phyloP scores from a whole-genome alignment of 2,113 vertebrate species.

The Gadus macrocephalus region DNA sequence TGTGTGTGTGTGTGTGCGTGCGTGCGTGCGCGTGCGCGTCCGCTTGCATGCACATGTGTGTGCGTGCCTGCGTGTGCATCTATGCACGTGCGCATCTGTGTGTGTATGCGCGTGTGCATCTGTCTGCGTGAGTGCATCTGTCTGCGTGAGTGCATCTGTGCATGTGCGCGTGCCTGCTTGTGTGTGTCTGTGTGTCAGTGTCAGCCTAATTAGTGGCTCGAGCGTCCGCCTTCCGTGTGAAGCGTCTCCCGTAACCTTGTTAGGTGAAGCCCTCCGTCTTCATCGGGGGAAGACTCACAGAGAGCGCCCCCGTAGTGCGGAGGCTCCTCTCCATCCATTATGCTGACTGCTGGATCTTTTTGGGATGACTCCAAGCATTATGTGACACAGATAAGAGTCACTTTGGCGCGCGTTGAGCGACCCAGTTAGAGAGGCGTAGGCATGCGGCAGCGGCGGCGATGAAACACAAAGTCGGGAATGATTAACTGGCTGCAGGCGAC shows the following conservation, averaged over 20 bases:
- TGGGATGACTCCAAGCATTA: neutral
- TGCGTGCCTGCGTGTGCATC: neutral
- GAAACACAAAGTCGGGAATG: no score
- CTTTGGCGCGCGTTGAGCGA: slow-evolving; percentile 18
- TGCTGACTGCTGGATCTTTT: slow-evolving; percentile 19
- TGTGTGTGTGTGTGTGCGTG: no score
- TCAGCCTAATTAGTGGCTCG: slow-evolving; percentile 34
- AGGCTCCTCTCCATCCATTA: slow-evolving; percentile 36
- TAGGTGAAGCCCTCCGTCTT: slow-evolving; percentile 40
- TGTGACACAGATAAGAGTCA: slow-evolving; percentile 24
- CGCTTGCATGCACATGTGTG: no score
- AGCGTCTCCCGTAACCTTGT: slow-evolving; percentile 29
- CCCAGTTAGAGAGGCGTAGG: slow-evolving; percentile 16
- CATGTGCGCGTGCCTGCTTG: neutral
- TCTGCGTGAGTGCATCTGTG: neutral
- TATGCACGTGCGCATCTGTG: neutral
- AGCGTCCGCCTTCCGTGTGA: slow-evolving; percentile 8
- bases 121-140: no score
- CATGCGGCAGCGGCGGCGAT: neutral
- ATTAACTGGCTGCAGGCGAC: no score
- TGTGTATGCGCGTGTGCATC: neutral
- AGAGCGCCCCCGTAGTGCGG: neutral
- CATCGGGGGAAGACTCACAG: slow-evolving; percentile 26
- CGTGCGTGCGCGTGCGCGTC: no score
- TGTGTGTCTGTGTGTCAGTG: slow-evolving; percentile 12